phyloP scores from a whole-genome alignment of 2,113 vertebrate genomes.

The Phrynosoma platyrhinos region DNA sequence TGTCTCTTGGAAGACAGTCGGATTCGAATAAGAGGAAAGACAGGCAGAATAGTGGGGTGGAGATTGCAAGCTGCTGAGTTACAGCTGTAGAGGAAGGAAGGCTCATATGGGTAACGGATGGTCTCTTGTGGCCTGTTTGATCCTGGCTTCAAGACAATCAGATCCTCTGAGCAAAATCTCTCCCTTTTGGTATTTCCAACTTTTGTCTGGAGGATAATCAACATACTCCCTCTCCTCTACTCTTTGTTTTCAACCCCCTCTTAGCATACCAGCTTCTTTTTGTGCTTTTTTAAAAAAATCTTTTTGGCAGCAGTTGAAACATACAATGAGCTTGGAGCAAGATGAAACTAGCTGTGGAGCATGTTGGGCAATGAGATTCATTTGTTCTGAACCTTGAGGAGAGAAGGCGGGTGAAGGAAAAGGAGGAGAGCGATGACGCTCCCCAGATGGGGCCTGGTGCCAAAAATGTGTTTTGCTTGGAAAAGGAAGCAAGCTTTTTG shows the following conservation, averaged over 20 bases:
- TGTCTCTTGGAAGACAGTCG: not conserved
- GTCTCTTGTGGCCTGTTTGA: conserved; percentile 27
- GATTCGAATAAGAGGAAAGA: conserved; percentile 6
- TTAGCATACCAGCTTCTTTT: conserved; percentile 50
- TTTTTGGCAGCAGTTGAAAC: conserved; percentile 81
- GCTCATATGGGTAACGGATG: conserved; percentile 6
- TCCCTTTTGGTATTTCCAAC: conserved; percentile 29
- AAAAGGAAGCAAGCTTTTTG: conserved; percentile 40
- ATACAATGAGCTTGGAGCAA: conserved; percentile 74
- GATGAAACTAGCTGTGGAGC: conserved; percentile 78
- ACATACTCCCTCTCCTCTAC: conserved; percentile 52
- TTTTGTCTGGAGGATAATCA: conserved; percentile 56
- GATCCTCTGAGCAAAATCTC: conserved; percentile 38
- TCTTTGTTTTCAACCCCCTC: conserved; percentile 50
- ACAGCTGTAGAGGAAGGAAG: conserved; percentile 26
- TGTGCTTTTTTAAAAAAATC: conserved; percentile 45
- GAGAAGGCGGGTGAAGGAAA: conserved; percentile 22
- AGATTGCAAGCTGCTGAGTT: conserved; percentile 21
- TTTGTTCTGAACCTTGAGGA: conserved; percentile 75
- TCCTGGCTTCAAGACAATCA: conserved; percentile 43
- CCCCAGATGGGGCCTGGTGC: conserved; percentile 57
- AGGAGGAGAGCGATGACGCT: conserved; percentile 51
- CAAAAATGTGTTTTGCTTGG: conserved; percentile 57
- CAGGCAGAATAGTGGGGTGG: not conserved
- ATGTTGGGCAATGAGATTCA: conserved; percentile 73